Base-by-base conservation (phyloP, 30 jellyfish, hydroid and myxozoan species). In the Hydractinia echinata region DNA sequence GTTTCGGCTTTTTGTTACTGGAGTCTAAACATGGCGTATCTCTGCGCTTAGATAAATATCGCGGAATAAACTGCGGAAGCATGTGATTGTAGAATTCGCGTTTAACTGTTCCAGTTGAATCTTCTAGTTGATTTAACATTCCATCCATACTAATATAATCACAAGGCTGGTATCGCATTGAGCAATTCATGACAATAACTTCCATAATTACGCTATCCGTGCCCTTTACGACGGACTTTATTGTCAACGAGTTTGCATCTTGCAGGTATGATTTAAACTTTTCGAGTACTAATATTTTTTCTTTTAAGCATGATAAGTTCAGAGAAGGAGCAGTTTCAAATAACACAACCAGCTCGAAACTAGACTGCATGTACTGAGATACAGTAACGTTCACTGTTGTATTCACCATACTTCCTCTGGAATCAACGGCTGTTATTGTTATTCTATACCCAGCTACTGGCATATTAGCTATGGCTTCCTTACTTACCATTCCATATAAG, bases 51-150 rank as follows among this genome's bases (percentile, higher is more conserved):
- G 87, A 60, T 49, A 80, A 21, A 66, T 60, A 80, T 49, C 83
- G 64, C n/a, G 87, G 87, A n/a, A 49, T 80, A 53, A 30, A 80
- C 48, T 80, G 84, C 53, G 87, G 83, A 7, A 15, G 19, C 81
- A 80, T 61, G 56, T 19, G 61, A 11, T 21, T 52, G 9, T 15
- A 7, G 21, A 80, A 80, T 60, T 16, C 83, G 16, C 53, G 49
- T 15, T 48, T 68, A 20, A 80, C 9, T 10, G 83, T 19, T 54
- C 77, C 85, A 60, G 53, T 51, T 58, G 16, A 53, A 4, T 80
- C 87, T 80, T 80, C 70, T 21, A 80, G 1, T 19, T 9, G 44
- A 15, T 62, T 2, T 18, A 66, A 19, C 64, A 80, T 30, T 5
- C 62, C 14, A 56, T 80, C 87, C 9, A 51, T 51, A 8, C 70